A percentile compares a stretch with the other conserved stretches of the same genome.
Evolutionary conservation across 2,888 invertebrate genomes (phyloP).

Genomic region (Andrena bicolor): DNA sequence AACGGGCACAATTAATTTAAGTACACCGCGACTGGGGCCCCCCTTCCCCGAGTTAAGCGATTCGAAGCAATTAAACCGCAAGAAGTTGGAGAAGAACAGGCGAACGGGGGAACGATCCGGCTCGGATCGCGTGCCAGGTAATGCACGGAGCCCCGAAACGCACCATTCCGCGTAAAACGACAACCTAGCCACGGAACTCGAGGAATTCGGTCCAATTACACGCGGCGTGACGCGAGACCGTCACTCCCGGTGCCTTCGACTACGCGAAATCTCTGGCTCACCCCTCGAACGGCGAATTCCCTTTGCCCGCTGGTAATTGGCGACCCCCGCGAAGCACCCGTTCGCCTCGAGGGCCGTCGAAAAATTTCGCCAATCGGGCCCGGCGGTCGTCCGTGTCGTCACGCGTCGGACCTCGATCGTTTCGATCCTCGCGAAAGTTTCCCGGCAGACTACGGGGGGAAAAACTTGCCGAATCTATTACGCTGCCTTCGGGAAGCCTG

Average conservation of each 20-base stretch:
- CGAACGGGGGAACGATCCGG: slow-evolving; percentile 13
- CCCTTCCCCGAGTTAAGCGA: slow-evolving; percentile 8
- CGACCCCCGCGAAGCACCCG: background rate
- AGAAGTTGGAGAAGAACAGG: slow-evolving; percentile 23
- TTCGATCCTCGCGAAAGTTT: slow-evolving; percentile 8
- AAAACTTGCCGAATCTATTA: slow-evolving; percentile 27
- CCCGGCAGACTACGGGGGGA: background rate
- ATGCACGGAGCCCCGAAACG: slow-evolving; percentile 33
- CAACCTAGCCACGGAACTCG: slow-evolving; percentile 54
- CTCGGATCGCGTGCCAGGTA: slow-evolving; percentile 65
- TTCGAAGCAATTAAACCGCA: slow-evolving; percentile 46
- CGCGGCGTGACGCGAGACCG: slow-evolving; percentile 59
- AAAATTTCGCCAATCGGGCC: slow-evolving; percentile 11
- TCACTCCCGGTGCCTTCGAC: slow-evolving; percentile 45
- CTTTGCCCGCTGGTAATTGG: slow-evolving; percentile 45
- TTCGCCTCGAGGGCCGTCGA: background rate
- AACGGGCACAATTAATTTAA: slow-evolving; percentile 6
- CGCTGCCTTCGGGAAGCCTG: background rate
- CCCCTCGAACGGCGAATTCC: slow-evolving; percentile 30
- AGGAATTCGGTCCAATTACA: slow-evolving; percentile 71
- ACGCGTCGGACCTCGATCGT: slow-evolving; percentile 8
- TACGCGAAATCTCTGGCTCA: slow-evolving; percentile 17
- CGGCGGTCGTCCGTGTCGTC: background rate
- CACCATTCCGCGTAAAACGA: slow-evolving; percentile 53
- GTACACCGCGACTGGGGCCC: slow-evolving; percentile 2